Percentiles rank a stretch among this genome's conserved stretches.
Evolutionary conservation across 2,888 invertebrate genomes (phyloP).

Genomic region (Melanotus villosus): DNA sequence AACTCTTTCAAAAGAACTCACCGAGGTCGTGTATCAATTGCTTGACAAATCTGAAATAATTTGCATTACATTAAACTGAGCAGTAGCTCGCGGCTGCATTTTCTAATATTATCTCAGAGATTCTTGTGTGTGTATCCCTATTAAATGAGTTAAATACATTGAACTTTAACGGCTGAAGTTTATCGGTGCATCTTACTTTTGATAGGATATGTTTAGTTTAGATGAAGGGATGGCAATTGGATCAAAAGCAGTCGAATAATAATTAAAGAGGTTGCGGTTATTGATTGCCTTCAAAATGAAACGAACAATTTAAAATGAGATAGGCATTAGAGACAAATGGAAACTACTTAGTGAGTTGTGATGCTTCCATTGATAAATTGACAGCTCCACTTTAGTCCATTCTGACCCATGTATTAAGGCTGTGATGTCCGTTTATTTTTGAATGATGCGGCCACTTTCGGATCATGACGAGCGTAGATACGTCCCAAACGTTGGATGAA

Average conservation of each 20-base stretch:
- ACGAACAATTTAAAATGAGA: slow-evolving; percentile 55
- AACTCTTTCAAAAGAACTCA: too few species aligned
- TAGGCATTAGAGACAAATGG: slow-evolving; percentile 59
- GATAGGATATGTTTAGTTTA: background rate
- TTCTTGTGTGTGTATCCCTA: too few species aligned
- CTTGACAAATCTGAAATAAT: too few species aligned
- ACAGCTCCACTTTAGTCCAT: slow-evolving; percentile 59
- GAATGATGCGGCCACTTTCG: slow-evolving; percentile 40
- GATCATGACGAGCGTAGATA: slow-evolving; percentile 15
- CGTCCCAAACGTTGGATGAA: slow-evolving; percentile 12
- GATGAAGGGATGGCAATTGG: background rate
- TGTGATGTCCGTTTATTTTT: slow-evolving; percentile 30
- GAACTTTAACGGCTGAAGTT: too few species aligned
- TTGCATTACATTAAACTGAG: too few species aligned
- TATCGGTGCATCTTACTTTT: background rate
- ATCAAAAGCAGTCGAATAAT: slow-evolving; percentile 15
- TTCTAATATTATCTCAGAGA: too few species aligned
- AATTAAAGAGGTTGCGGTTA: slow-evolving; percentile 57
- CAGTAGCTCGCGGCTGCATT: too few species aligned
- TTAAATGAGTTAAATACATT: too few species aligned
- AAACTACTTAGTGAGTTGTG: slow-evolving; percentile 62
- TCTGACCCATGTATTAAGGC: slow-evolving; percentile 38
- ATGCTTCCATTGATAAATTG: slow-evolving; percentile 62
- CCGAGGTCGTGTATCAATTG: too few species aligned
- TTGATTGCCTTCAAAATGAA: slow-evolving; percentile 59